phyloP scores from a whole-genome alignment of 2,797 vertebrate species.

The Diglossa cyanea region DNA sequence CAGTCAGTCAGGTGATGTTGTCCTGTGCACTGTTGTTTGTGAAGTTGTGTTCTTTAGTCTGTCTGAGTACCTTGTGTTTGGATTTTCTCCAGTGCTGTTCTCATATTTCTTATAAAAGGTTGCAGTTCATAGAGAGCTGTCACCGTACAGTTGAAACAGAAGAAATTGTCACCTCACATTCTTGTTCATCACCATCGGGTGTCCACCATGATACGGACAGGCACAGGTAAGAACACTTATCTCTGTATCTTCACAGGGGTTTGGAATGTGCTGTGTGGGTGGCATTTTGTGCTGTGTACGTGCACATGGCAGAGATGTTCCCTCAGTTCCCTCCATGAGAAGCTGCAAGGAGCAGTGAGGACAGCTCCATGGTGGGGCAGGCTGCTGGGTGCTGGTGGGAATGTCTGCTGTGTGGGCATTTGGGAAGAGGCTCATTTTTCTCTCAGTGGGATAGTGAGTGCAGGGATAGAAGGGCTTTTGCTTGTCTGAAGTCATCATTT shows the following conservation, averaged over 20 bases:
- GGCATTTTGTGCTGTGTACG: fast-evolving
- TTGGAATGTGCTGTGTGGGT: neutral
- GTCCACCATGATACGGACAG: neutral
- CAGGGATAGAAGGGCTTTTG: neutral
- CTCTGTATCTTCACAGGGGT: fast-evolving
- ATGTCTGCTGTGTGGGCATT: neutral
- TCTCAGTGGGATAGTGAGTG: fast-evolving
- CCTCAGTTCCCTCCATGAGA: fast-evolving
- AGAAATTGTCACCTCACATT: neutral
- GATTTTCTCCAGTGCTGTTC: neutral
- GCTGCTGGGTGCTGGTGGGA: neutral
- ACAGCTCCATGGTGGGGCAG: neutral
- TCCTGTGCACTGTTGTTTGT: neutral
- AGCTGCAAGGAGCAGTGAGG: neutral
- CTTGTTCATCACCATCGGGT: neutral
- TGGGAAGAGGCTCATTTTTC: neutral
- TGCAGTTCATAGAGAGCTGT: neutral
- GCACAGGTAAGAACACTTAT: neutral
- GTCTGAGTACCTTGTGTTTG: neutral
- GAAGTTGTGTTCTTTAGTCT: neutral
- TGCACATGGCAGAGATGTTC: fast-evolving
- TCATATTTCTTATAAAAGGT: neutral
- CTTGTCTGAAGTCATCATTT: neutral
- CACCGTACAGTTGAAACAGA: neutral
- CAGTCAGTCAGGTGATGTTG: neutral